phyloP scores from a whole-genome alignment of 2,888 invertebrate genomes.

The Melanostoma mellinum region DNA sequence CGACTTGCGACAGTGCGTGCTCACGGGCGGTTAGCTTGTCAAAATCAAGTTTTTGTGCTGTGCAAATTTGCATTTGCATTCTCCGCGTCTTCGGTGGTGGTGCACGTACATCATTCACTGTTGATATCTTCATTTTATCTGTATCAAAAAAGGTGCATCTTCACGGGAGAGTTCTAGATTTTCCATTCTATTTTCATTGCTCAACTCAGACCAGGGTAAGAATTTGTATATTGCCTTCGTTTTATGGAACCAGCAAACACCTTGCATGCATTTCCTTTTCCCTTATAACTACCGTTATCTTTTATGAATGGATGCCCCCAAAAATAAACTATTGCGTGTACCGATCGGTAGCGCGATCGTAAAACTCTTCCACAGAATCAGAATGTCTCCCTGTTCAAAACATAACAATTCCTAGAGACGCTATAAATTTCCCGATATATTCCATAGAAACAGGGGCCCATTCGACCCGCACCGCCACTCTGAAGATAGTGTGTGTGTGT shows the following conservation, averaged over 20 bases:
- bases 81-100: neutral
- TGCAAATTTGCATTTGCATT: conserved; percentile 44
- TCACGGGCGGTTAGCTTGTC: conserved; percentile 60
- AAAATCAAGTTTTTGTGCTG: conserved; percentile 61
- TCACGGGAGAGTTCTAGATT: conserved; percentile 16
- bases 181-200: conserved; percentile 1
- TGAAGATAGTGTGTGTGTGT: conserved; percentile 12
- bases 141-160: neutral
- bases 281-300: conserved; percentile 45
- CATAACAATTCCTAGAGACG: conserved; percentile 55
- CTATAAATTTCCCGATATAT: conserved; percentile 42
- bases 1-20: conserved; percentile 52
- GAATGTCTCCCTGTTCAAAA: conserved; percentile 25
- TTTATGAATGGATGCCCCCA: conserved; percentile 21
- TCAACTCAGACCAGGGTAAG: neutral
- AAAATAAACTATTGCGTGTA: conserved; percentile 19
- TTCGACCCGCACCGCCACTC: neutral
- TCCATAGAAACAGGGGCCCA: conserved; percentile 36
- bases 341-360: conserved; percentile 30
- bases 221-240: no score
- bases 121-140: conserved; percentile 52
- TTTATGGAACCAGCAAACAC: neutral
- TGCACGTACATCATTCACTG: conserved; percentile 2
- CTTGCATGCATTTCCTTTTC: conserved; percentile 23
- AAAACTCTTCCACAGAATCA: conserved; percentile 52